Evolutionary conservation across 1,140 invertebrate species (phyloP).

Genomic region (Dendrolimus kikuchii): DNA sequence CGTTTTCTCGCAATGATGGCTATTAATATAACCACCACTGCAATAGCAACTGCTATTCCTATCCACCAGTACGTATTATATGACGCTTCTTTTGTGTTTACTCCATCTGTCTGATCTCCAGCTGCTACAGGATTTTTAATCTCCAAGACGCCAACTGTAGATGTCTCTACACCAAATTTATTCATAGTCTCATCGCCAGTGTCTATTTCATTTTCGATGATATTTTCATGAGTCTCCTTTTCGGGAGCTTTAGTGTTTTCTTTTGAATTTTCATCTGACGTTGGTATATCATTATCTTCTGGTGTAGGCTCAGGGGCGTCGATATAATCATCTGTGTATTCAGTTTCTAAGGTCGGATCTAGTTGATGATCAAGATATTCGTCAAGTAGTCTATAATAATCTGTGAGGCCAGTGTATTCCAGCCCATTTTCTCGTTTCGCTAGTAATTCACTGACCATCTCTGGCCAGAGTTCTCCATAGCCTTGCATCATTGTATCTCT

Average conservation of each 20-base stretch:
- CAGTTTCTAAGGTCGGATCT: constrained; percentile 35
- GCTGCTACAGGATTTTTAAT: constrained; percentile 50
- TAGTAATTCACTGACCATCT: constrained; percentile 52
- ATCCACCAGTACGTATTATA: constrained; percentile 66
- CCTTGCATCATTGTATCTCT: constrained; percentile 59
- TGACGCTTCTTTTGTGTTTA: constrained; percentile 47
- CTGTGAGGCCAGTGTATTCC: constrained; percentile 52
- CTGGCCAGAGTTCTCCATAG: constrained; percentile 40
- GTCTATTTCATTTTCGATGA: constrained; percentile 45
- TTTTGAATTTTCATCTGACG: constrained; percentile 9
- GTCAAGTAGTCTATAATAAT: constrained; percentile 56
- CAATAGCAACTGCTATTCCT: constrained; percentile 50
- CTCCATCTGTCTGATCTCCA: constrained; percentile 33
- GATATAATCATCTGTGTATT: constrained; percentile 36
- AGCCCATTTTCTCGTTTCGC: constrained; percentile 54
- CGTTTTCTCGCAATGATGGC: constrained; percentile 60
- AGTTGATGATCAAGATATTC: constrained; percentile 61
- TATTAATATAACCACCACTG: constrained; percentile 49
- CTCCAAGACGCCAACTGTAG: constrained; percentile 56
- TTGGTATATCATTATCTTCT: constrained; percentile 42
- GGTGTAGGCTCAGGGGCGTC: constrained; percentile 29
- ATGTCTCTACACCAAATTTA: constrained; percentile 45
- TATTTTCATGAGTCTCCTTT: constrained; percentile 31
- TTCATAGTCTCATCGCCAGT: constrained; percentile 36
- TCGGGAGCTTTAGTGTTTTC: constrained; percentile 12